A percentile compares a stretch with the other conserved stretches of the same genome.
Evolutionary conservation across 2,797 vertebrate species (phyloP).

Genomic region (Semaprochilodus insignis): DNA sequence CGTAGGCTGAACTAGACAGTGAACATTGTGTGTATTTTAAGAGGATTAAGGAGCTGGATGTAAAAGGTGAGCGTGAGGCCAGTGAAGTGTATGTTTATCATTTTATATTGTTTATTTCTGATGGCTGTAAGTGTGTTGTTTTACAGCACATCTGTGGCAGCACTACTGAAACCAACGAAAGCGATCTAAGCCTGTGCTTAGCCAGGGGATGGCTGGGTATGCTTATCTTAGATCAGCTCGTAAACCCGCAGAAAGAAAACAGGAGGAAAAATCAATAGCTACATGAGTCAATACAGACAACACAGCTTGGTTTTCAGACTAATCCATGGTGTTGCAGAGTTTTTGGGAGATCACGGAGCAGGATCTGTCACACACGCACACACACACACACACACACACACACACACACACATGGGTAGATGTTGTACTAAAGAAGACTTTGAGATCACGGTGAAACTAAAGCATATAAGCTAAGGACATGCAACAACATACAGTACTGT

Average conservation of each 20-base stretch:
- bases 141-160: not conserved
- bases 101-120: not conserved
- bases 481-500: not conserved
- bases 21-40: no score
- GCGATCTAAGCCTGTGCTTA: not conserved
- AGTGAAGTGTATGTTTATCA: not conserved
- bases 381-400: conserved; percentile 3
- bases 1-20: not conserved
- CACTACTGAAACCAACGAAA: not conserved
- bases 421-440: not conserved
- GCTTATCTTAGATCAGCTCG: conserved; percentile 1
- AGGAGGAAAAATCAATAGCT: conserved; percentile 22
- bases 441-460: not conserved
- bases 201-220: not conserved
- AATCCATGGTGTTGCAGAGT: conserved; percentile 35
- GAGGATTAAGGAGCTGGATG: not conserved
- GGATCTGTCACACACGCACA: conserved; percentile 2
- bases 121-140: not conserved
- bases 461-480: not conserved
- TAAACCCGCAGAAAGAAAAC: not conserved
- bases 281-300: conserved; percentile 22
- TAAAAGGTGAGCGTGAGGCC: not conserved
- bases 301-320: conserved; percentile 25
- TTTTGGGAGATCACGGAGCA: conserved; percentile 37
- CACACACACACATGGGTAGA: not conserved